Evolutionary conservation across 1,140 invertebrate species (phyloP).

Genomic region (Anagrus nilaparvatae): DNA sequence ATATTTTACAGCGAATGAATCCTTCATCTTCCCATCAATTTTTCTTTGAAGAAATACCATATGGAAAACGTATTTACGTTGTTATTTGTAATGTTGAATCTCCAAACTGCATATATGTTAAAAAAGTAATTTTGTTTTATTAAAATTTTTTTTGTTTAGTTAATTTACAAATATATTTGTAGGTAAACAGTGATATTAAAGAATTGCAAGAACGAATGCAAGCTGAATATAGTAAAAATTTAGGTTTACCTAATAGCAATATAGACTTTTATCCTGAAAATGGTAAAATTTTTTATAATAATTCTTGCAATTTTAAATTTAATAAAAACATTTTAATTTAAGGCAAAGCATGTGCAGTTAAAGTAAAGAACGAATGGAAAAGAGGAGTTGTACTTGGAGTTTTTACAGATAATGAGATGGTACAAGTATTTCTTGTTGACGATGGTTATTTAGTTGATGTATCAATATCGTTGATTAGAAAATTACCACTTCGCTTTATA

Average conservation of each 20-base stretch:
- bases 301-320: background rate
- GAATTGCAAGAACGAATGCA: constrained; percentile 7
- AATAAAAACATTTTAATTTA: constrained; percentile 12
- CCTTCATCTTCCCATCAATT: constrained; percentile 17
- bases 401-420: constrained; percentile 24
- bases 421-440: constrained; percentile 44
- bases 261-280: constrained; percentile 7
- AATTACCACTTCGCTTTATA: constrained; percentile 20
- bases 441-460: too few relatives aligned
- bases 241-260: too few relatives aligned
- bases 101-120: constrained; percentile 32
- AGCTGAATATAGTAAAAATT: constrained; percentile 15
- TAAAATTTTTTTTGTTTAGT: constrained; percentile 1
- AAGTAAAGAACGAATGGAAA: constrained; percentile 37
- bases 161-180: background rate
- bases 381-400: constrained; percentile 34
- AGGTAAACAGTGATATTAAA: background rate
- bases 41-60: constrained; percentile 18
- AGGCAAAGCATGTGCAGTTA: constrained; percentile 41
- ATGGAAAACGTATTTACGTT: constrained; percentile 18
- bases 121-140: constrained; percentile 26
- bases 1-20: constrained; percentile 21
- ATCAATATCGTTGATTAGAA: constrained; percentile 24
- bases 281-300: constrained; percentile 2
- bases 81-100: constrained; percentile 24